phyloP scores from a whole-genome alignment of 2,113 vertebrate species.

The Oreocharis arfaki region DNA sequence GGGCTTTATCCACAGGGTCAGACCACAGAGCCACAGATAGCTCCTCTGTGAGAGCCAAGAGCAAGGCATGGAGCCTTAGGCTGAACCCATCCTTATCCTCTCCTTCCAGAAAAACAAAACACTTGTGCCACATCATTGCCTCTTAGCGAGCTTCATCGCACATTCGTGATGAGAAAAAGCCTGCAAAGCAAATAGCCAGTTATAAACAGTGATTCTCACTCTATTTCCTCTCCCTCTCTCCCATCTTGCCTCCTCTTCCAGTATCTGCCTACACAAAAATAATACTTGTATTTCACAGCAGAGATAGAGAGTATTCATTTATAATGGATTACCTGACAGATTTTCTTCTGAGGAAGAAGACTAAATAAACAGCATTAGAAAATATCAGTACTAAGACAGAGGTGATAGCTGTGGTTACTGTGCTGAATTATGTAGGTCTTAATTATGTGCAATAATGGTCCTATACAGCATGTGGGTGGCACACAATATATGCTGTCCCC shows the following conservation, averaged over 20 bases:
- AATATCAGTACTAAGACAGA: not conserved
- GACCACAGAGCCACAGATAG: not conserved
- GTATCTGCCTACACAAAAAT: not conserved
- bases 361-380: not conserved
- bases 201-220: not conserved
- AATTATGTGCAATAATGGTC: not conserved
- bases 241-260: not conserved
- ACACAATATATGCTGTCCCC: constrained; percentile 18
- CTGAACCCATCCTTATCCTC: not conserved
- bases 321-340: not conserved
- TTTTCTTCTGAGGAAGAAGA: not conserved
- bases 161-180: not conserved
- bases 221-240: not conserved
- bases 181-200: not conserved
- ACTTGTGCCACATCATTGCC: not conserved
- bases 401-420: not conserved
- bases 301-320: not conserved
- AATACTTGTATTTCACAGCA: not conserved
- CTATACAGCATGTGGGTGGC: not conserved
- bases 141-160: not conserved
- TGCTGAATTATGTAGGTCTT: not conserved
- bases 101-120: not conserved
- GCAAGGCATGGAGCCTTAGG: not conserved
- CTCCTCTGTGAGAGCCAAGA: not conserved
- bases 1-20: not conserved